Evolutionary conservation across 2,888 invertebrate genomes (phyloP).

Genomic region (Baronia brevicornis): DNA sequence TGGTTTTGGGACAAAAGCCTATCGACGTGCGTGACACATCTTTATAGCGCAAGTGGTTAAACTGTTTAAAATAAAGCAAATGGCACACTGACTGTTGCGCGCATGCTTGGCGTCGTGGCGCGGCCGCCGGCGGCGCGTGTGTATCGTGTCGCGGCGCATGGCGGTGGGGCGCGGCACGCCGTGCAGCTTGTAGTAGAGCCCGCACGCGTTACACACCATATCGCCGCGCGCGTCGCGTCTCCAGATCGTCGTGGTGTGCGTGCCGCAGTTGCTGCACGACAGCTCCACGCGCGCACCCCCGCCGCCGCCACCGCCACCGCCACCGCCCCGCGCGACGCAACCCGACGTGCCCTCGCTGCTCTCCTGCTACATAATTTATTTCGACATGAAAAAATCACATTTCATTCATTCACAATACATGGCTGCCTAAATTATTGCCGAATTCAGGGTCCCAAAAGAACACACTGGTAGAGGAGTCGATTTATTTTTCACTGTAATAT

Average conservation of each 20-base stretch:
- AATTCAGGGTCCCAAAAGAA: no score
- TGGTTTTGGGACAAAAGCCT: no score
- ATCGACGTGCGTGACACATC: no score
- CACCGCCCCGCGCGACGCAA: conserved; percentile 23
- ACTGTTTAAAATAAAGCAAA: background rate
- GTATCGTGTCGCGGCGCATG: conserved; percentile 97
- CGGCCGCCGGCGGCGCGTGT: conserved; percentile 92
- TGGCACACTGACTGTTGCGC: conserved; percentile 59
- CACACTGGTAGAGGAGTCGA: no score
- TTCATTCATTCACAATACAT: no score
- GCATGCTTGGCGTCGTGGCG: conserved; percentile 79
- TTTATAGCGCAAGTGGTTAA: no score
- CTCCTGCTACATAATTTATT: no score
- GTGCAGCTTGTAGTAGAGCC: conserved; percentile 97
- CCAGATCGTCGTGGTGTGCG: conserved; percentile 98
- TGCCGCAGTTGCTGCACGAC: conserved; percentile 96
- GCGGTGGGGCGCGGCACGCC: conserved; percentile 94
- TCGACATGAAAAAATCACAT: no score
- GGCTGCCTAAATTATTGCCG: no score
- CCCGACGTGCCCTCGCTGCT: conserved; percentile 9
- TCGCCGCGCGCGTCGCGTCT: conserved; percentile 96
- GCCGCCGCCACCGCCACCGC: conserved; percentile 21
- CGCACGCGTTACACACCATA: conserved; percentile 99
- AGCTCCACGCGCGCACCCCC: conserved; percentile 82
- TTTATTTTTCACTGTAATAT: no score